A percentile compares a stretch with the other conserved stretches of the same genome.
These are phyloP conservation scores for Brachionus plicatilis DNA, from an alignment of 1,140 invertebrate species.

Conservation along the genomic window DNA sequence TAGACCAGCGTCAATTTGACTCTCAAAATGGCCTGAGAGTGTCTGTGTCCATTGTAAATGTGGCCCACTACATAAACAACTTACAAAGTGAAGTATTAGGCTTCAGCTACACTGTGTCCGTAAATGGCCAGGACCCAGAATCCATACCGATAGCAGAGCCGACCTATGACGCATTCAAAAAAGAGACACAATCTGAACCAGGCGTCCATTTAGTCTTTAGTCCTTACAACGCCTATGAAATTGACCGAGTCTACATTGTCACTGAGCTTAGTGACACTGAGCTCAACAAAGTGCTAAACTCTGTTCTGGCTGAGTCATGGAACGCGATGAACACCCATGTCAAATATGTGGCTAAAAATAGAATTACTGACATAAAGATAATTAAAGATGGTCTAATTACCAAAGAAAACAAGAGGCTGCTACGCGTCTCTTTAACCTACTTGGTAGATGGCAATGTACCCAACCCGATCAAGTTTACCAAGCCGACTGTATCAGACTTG, in stretches of 20 bases:
- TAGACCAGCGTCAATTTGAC: not conserved
- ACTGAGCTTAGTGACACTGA: not conserved
- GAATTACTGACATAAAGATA: not conserved
- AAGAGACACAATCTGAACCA: not conserved
- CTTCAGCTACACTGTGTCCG: constrained; percentile 31
- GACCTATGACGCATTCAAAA: not conserved
- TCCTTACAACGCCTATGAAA: constrained; percentile 30
- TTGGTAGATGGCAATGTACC: constrained; percentile 21
- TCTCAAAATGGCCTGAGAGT: constrained; percentile 25
- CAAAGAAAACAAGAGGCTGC: not conserved
- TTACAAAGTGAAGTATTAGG: not conserved
- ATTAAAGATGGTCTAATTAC: not conserved
- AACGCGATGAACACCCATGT: not conserved
- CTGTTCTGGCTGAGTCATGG: not conserved
- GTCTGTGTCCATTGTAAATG: not conserved
- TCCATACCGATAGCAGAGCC: not conserved
- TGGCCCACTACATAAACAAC: not conserved
- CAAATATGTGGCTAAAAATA: not conserved
- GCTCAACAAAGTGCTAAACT: not conserved
- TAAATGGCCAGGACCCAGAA: constrained; percentile 37
- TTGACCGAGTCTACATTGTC: not conserved
- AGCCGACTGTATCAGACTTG: not conserved
- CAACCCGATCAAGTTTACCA: constrained; percentile 17
- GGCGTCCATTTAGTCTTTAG: not conserved
- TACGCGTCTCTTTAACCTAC: constrained; percentile 4